phyloP scores from a whole-genome alignment of 2,888 invertebrate species.

The Caprella mutica region DNA sequence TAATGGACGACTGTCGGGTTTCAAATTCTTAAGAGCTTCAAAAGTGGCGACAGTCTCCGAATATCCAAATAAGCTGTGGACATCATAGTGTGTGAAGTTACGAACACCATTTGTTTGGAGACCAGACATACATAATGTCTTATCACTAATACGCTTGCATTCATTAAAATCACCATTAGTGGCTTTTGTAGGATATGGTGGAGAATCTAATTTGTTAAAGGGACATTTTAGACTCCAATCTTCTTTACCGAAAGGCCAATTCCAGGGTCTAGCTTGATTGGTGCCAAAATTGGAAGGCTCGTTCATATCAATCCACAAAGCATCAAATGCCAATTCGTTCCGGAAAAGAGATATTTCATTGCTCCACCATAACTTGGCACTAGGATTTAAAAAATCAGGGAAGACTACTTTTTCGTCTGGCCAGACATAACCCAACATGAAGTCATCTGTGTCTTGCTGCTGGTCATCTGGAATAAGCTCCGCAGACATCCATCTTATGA shows the following conservation, averaged over 20 bases:
- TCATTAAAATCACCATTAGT: too few relatives aligned
- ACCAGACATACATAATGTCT: constrained; percentile 26
- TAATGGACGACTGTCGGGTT: constrained; percentile 29
- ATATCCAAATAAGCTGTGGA: constrained; percentile 38
- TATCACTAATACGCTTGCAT: constrained; percentile 25
- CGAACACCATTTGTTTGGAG: constrained; percentile 12
- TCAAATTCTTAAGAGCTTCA: too few relatives aligned
- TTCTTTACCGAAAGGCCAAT: neutral
- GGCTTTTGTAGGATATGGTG: too few relatives aligned
- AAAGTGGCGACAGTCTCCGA: constrained; percentile 35
- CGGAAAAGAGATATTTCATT: constrained; percentile 28
- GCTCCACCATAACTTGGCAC: constrained; percentile 34
- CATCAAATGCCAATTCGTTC: constrained; percentile 48
- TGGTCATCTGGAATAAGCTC: constrained; percentile 17
- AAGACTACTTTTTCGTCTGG: constrained; percentile 17
- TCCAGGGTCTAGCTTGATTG: constrained; percentile 20
- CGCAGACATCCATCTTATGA: constrained; percentile 17
- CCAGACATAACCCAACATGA: constrained; percentile 23
- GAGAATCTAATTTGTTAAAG: constrained; percentile 48
- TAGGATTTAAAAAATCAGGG: constrained; percentile 35
- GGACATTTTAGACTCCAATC: constrained; percentile 41
- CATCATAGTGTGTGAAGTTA: constrained; percentile 36
- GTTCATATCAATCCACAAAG: constrained; percentile 84
- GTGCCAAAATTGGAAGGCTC: constrained; percentile 64
- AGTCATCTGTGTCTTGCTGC: constrained; percentile 6